Conservation (phyloP, 1,140 invertebrate species). For the Anastrepha ludens region DNA sequence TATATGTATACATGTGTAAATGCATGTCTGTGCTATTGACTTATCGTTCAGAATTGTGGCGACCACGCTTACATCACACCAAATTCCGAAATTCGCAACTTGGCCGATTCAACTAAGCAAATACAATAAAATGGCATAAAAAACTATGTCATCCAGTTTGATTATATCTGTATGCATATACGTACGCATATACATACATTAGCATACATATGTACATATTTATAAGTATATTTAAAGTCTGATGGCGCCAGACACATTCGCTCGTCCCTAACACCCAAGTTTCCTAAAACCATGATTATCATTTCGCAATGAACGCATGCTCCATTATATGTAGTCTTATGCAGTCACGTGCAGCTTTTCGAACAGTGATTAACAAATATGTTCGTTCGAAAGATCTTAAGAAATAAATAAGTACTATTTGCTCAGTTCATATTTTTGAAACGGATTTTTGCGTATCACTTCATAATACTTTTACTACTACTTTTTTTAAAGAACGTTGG, state of each 20-base stretch:
- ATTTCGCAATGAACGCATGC: not conserved
- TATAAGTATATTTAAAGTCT: not conserved
- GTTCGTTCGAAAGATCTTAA: not conserved
- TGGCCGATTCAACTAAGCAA: not conserved
- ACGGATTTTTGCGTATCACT: too few relatives aligned
- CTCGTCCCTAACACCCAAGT: not conserved
- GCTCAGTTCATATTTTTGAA: too few relatives aligned
- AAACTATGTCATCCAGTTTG: constrained; percentile 35
- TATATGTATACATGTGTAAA: not conserved
- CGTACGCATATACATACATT: not conserved
- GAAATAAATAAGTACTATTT: not conserved
- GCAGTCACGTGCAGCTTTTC: not conserved
- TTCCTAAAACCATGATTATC: not conserved
- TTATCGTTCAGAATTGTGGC: not conserved
- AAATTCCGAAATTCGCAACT: not conserved
- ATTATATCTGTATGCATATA: not conserved
- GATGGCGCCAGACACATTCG: constrained; percentile 32
- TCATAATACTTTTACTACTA: too few relatives aligned
- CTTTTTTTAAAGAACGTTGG: too few relatives aligned
- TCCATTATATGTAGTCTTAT: not conserved
- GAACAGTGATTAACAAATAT: not conserved
- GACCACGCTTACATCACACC: constrained; percentile 36
- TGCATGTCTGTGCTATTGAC: not conserved
- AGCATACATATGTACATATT: too few relatives aligned
- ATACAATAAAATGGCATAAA: not conserved